phyloP scores from a whole-genome alignment of 1,140 invertebrate species.

The Vollenhovia emeryi region DNA sequence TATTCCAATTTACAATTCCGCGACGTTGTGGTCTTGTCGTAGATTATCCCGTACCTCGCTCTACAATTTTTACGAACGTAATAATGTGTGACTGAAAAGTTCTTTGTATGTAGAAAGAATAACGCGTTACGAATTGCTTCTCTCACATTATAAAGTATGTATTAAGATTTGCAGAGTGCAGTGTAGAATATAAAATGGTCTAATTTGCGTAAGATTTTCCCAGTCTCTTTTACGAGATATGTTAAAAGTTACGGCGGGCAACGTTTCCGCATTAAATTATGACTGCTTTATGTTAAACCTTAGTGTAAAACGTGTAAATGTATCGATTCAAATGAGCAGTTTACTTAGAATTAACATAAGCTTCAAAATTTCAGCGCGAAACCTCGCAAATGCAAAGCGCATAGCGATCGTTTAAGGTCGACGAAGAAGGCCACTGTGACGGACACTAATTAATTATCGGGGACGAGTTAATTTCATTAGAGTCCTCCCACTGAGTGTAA shows the following conservation, averaged over 20 bases:
- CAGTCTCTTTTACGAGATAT: background rate
- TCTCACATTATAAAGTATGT: background rate
- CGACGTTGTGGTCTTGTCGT: background rate
- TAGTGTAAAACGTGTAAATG: background rate
- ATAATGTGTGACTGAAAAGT: background rate
- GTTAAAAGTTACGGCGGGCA: background rate
- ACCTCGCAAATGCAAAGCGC: background rate
- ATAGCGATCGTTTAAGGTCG: conserved; percentile 24
- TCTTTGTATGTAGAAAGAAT: background rate
- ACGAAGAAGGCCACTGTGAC: conserved; percentile 30
- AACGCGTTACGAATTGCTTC: background rate
- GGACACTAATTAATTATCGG: conserved; percentile 66
- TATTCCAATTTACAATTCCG: conserved; percentile 28
- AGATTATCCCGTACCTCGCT: conserved; percentile 10
- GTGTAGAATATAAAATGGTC: conserved; percentile 21
- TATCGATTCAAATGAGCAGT: background rate
- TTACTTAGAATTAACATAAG: background rate
- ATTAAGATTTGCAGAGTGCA: background rate
- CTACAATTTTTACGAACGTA: conserved; percentile 28
- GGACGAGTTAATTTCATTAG: conserved; percentile 71
- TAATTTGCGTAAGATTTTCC: conserved; percentile 9
- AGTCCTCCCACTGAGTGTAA: conserved; percentile 62
- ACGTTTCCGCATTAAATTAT: conserved; percentile 9
- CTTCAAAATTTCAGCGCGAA: background rate
- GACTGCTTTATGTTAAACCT: background rate